phyloP scores from a whole-genome alignment of 2,888 invertebrate genomes.

The Cremastinae sp. region DNA sequence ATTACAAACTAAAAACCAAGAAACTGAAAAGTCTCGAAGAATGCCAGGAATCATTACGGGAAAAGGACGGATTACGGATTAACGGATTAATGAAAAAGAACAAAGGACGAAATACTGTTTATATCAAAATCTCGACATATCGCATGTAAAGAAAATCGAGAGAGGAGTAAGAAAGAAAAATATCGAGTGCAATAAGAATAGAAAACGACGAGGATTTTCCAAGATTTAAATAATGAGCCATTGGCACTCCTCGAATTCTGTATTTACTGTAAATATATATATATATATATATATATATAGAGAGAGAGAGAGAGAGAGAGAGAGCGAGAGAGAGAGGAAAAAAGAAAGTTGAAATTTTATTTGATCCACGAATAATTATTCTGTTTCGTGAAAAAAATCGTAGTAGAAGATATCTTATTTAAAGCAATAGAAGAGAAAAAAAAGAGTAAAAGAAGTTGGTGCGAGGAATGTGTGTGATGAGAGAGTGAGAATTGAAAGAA shows the following conservation, averaged over 20 bases:
- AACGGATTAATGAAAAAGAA: no score
- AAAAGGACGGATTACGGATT: no score
- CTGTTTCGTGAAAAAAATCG: constrained; percentile 71
- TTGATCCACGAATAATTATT: constrained; percentile 65
- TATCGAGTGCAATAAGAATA: constrained; percentile 58
- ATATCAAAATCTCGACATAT: constrained; percentile 52
- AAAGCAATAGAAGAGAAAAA: constrained; percentile 74
- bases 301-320: no score
- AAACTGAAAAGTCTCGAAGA: no score
- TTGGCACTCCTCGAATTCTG: constrained; percentile 64
- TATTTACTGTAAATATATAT: constrained; percentile 79
- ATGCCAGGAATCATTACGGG: no score
- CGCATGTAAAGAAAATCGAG: constrained; percentile 34
- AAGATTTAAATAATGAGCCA: constrained; percentile 44
- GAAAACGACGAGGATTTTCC: constrained; percentile 25
- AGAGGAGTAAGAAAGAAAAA: constrained; percentile 23
- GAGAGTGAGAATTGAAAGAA: not conserved
- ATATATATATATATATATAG: no score
- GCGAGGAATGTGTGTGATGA: constrained; percentile 10
- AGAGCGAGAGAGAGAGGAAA: no score
- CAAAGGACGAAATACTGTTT: constrained; percentile 1
- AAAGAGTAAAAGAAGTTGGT: constrained; percentile 10
- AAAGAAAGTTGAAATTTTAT: constrained; percentile 64
- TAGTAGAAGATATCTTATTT: constrained; percentile 75
- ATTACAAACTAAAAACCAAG: no score